Base-by-base conservation (phyloP, 1,140 invertebrate species). In the Phocides pigmalion region DNA sequence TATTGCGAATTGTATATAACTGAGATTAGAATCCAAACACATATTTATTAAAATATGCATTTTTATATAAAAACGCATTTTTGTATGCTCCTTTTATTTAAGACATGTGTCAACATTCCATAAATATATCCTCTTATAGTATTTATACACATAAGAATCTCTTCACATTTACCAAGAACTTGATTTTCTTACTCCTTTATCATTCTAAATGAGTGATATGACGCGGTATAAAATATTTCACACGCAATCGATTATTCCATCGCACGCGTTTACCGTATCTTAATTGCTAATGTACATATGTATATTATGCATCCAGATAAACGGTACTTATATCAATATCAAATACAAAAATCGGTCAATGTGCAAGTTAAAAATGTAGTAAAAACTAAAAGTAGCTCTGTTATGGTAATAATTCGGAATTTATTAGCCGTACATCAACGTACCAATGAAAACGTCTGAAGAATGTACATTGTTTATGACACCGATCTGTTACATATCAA, bases 401-500 rank as follows among this genome's bases (percentile, higher is more conserved):
- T 53, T 63, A 41, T 19, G 39, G 59, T 69, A 68, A 67, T 72
- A 67, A 79, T 62, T 66, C 64, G 56, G 28, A 67, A 72, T 76
- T 74, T 74, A 71, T 35, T 22, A 68, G 56, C 64, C 54, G 62
- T 56, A 68, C 67, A 69, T 32, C 69, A 64, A 59, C 64, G 62
- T 69, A 69, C 71, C 69, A 75, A 79, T 77, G 70, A 82, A 78
- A 80, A 74, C 58, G 68, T 72, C 66, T 73, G 56, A 68, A 64
- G 37, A 54, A 53, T 41, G 62, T 49, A 64, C 46, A 59, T 66
- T 74, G 72, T 81, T 84, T 81, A 81, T 68, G 68, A 82, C 53
- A 44, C 67, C 35, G 68, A 54, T 72, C 72, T 79, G 79, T 74
- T 68, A 64, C 79, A 81, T 79, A 81, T 87, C 80, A 82, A 79